These are phyloP conservation scores for Patella vulgata DNA, from an alignment of 1,140 invertebrate species.

Conservation along the genomic window DNA sequence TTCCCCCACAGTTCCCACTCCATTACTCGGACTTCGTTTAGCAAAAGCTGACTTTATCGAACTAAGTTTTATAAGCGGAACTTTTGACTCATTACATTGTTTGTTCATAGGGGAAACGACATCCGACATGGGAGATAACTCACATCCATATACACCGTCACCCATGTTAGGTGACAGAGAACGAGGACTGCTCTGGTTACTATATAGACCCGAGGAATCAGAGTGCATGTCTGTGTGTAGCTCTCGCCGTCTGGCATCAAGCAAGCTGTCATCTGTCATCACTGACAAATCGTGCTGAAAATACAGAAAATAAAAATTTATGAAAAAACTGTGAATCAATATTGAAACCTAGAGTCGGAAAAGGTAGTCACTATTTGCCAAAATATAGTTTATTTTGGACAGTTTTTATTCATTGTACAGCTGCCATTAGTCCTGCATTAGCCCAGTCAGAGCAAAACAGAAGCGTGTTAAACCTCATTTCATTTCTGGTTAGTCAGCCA, in stretches of 20 bases:
- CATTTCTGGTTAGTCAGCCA: too few species aligned
- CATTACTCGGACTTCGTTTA: constrained; percentile 4
- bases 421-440: too few species aligned
- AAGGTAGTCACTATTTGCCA: too few species aligned
- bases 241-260: not conserved
- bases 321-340: too few species aligned
- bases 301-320: too few species aligned
- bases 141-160: not conserved
- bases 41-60: constrained; percentile 28
- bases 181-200: not conserved
- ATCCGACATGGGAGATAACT: not conserved
- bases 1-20: constrained; percentile 1
- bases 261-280: too few species aligned
- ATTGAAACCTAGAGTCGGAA: too few species aligned
- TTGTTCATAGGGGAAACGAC: not conserved
- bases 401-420: too few species aligned
- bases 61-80: constrained; percentile 30
- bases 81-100: constrained; percentile 3
- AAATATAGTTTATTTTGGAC: too few species aligned
- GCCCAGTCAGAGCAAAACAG: too few species aligned
- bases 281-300: too few species aligned
- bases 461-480: too few species aligned
- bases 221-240: not conserved
- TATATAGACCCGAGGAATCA: not conserved
- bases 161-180: not conserved